phyloP scores from a whole-genome alignment of 2,797 vertebrate genomes.

The Falco biarmicus region DNA sequence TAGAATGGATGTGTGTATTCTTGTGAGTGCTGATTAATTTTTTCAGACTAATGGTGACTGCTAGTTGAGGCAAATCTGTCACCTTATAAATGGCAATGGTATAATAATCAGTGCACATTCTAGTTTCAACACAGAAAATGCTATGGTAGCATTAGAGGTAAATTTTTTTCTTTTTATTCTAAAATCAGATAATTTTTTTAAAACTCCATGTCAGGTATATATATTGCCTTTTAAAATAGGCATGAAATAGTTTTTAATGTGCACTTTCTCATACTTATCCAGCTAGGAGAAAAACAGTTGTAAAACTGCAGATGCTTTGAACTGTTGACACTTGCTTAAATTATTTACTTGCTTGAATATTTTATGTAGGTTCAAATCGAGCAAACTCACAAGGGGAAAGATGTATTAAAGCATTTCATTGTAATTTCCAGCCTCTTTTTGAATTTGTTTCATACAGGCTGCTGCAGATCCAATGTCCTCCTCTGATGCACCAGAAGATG shows the following conservation, averaged over 20 bases:
- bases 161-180: background rate
- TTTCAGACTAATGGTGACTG: background rate
- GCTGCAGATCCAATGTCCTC: constrained; percentile 52
- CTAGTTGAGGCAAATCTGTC: background rate
- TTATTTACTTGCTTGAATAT: constrained; percentile 15
- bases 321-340: background rate
- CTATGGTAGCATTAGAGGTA: background rate
- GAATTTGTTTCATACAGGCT: constrained; percentile 70
- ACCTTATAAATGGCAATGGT: background rate
- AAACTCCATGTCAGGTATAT: background rate
- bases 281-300: background rate
- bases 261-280: background rate
- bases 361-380: background rate
- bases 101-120: background rate
- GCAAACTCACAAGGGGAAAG: background rate
- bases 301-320: background rate
- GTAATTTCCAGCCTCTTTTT: constrained; percentile 17
- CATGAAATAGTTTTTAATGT: background rate
- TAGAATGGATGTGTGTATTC: background rate
- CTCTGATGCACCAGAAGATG: constrained; percentile 66
- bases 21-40: background rate
- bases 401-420: constrained; percentile 4
- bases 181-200: background rate
- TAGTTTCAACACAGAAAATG: background rate
- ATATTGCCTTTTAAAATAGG: background rate